Evolutionary conservation across 2,797 vertebrate species (phyloP), one percentile per base, ranked within the genome.

Genomic region (Knipowitschia caucasica): DNA sequence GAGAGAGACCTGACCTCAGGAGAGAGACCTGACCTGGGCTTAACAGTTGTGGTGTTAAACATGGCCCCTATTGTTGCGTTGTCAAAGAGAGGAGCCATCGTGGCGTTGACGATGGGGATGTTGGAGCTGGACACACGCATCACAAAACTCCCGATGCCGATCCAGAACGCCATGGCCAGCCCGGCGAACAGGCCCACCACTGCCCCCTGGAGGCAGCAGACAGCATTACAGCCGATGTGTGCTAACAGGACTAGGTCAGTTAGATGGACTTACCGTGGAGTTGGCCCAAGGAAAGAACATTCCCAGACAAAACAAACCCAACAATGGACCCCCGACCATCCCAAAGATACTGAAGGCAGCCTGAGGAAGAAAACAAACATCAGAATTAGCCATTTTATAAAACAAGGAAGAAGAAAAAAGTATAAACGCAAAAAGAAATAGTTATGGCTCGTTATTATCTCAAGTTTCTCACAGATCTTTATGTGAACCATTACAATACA

Each of bases 331-430:
- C 0, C 96, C 96, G 17, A 99, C 89, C 93, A 99, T 99, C 52
- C 96, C 96, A 1, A 99, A 99, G 84, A 99, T 98, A 82, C 96
- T 98, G 77, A 99, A 86, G 46, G 96, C 96, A 0, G 94, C 96
- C 96, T 99, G 78, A 0, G 27, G 30, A n/a, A n/a, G n/a, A n/a
- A n/a, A n/a, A 3, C 9, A 60, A 11, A 59, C 24, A 51, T n/a
- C 4, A 35, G 2, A 38, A 10, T 5, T 39, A 5, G 17, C 6
- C 4, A 29, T 18, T n/a, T 12, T 24, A 18, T 18, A 15, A 17
- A 12, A 10, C 27, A 6, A 30, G 27, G 10, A 30, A 30, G 4
- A 4, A 29, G 9, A 29, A 29, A 29, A 29, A 29, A n/a, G n/a
- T n/a, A n/a, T n/a, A n/a, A n/a, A n/a, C n/a, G n/a, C n/a, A n/a